Conservation (phyloP, 2,113 vertebrate genomes). For the Tenebrosternarchus preto region DNA sequence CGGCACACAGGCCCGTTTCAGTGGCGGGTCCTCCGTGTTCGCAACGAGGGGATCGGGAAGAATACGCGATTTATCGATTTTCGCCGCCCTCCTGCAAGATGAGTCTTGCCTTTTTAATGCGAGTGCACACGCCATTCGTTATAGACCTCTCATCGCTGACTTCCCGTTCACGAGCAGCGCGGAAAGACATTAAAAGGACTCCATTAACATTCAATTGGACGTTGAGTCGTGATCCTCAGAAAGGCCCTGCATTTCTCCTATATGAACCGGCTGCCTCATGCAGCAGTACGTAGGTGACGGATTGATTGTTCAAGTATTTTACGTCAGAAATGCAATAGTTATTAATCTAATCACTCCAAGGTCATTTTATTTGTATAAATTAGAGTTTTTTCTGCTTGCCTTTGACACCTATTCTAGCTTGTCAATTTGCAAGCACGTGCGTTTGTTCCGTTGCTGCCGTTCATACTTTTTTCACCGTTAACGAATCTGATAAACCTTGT, state of each 20-base stretch:
- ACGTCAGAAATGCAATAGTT: not conserved
- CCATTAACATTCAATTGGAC: constrained; percentile 35
- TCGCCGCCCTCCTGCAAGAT: no score
- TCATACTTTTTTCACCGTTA: no score
- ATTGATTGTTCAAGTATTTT: not conserved
- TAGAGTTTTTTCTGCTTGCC: not conserved
- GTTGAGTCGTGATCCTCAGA: constrained; percentile 19
- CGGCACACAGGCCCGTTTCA: not conserved
- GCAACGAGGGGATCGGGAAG: no score
- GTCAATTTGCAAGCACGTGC: no score
- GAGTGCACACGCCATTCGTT: not conserved
- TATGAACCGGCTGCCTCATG: constrained; percentile 8
- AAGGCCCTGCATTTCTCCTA: constrained; percentile 2
- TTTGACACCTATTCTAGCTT: no score
- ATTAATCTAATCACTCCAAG: not conserved
- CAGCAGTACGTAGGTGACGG: no score
- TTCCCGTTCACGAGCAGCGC: not conserved
- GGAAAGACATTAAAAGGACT: constrained; percentile 24
- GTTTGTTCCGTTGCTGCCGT: no score
- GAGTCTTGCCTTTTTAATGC: not conserved
- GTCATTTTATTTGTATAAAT: not conserved
- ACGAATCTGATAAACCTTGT: no score
- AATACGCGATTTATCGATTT: no score
- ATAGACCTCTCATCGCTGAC: not conserved
- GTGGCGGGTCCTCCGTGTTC: not conserved